phyloP scores from a whole-genome alignment of 37 sponge, comb jelly and placozoan genomes.

The Axinella damicornis region DNA sequence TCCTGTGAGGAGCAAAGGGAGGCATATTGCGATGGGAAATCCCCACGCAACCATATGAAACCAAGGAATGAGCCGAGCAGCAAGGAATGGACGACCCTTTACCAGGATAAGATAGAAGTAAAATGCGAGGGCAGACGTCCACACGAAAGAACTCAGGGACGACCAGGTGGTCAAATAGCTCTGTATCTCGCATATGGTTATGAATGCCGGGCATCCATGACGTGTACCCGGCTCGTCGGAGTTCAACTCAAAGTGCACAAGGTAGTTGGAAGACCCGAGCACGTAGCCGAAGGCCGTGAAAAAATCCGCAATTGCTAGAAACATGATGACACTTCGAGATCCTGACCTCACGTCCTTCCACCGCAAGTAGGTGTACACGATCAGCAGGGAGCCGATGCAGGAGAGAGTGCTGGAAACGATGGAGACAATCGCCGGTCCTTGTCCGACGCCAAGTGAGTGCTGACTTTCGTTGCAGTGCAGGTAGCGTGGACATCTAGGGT shows the following conservation, averaged over 20 bases:
- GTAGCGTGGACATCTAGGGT: too few relatives aligned
- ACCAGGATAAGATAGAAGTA: constrained; percentile 60
- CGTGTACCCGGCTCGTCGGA: not conserved
- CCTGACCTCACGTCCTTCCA: constrained; percentile 66
- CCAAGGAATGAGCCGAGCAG: constrained; percentile 37
- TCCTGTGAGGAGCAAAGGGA: constrained; percentile 9
- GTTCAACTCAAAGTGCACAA: not conserved
- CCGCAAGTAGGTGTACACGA: constrained; percentile 42
- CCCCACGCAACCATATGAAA: constrained; percentile 43
- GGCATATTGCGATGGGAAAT: constrained; percentile 24
- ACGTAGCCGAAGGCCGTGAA: constrained; percentile 75
- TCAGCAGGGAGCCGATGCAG: constrained; percentile 25
- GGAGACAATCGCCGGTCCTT: not conserved
- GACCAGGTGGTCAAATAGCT: constrained; percentile 60
- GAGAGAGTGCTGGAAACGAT: constrained; percentile 57
- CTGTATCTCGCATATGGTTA: constrained; percentile 51
- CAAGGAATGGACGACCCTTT: not conserved
- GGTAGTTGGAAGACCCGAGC: constrained; percentile 59
- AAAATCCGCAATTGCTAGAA: constrained; percentile 69
- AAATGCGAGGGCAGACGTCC: constrained; percentile 68
- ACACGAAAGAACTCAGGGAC: constrained; percentile 59
- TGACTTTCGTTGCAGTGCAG: too few relatives aligned
- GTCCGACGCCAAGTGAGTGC: too few relatives aligned
- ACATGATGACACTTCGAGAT: constrained; percentile 50
- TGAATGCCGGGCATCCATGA: not conserved